A percentile compares a stretch with the other conserved stretches of the same genome.
Evolutionary conservation across 2,888 invertebrate species (phyloP).

Genomic region (Hoplodrina blanda): DNA sequence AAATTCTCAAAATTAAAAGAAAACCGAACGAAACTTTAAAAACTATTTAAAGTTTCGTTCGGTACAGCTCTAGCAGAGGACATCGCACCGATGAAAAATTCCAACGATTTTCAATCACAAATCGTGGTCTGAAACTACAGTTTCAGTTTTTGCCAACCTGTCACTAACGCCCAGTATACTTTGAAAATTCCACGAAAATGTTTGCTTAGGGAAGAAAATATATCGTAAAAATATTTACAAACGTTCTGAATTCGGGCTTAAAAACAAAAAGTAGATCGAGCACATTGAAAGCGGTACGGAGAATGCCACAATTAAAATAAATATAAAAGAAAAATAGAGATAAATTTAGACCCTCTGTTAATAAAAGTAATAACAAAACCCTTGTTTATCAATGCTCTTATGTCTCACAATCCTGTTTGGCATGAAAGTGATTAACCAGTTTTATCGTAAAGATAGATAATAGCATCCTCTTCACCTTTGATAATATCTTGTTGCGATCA

Average conservation of each 20-base stretch:
- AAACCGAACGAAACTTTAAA: too few relatives aligned
- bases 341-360: not conserved
- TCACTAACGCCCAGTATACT: too few relatives aligned
- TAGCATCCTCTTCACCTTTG: conserved; percentile 10
- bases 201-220: conserved; percentile 1
- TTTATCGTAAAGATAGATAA: conserved; percentile 12
- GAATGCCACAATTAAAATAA: not conserved
- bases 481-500: conserved; percentile 35
- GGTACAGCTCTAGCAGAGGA: too few relatives aligned
- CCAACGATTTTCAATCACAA: too few relatives aligned
- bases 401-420: not conserved
- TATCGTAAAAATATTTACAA: conserved; percentile 1
- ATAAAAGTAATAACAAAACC: not conserved
- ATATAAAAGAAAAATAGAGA: not conserved
- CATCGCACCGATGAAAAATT: too few relatives aligned
- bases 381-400: not conserved
- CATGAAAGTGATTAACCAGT: conserved; percentile 1
- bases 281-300: not conserved
- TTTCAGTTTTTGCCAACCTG: too few relatives aligned
- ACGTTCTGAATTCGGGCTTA: not conserved
- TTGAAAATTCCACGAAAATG: not conserved
- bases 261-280: not conserved
- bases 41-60: too few relatives aligned
- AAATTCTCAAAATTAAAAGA: too few relatives aligned
- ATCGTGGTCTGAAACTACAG: too few relatives aligned